These are phyloP conservation scores for Tyrannus savana DNA, from an alignment of 2,113 vertebrate genomes.

Conservation along the genomic window DNA sequence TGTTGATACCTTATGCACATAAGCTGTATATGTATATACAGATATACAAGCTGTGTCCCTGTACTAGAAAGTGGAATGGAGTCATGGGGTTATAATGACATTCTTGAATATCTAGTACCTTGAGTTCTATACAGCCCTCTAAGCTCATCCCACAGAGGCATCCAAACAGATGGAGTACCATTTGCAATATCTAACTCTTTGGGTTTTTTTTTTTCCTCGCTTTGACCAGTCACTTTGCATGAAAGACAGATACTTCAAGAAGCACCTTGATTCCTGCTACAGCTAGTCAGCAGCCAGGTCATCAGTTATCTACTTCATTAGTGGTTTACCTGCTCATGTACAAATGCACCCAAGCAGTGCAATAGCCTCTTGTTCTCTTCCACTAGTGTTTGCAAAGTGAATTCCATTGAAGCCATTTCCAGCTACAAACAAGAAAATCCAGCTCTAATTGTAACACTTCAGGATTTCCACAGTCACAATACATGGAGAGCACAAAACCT, in stretches of 20 bases:
- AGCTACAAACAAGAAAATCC: slow-evolving; percentile 52
- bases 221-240: background rate
- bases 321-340: slow-evolving; percentile 61
- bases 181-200: background rate
- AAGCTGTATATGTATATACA: background rate
- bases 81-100: background rate
- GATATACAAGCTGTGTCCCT: background rate
- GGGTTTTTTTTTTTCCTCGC: background rate
- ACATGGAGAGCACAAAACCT: background rate
- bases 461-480: background rate
- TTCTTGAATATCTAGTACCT: background rate
- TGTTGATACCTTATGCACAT: background rate
- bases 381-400: slow-evolving; percentile 49
- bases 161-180: background rate
- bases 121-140: background rate
- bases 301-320: background rate
- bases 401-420: slow-evolving; percentile 59
- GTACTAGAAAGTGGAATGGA: background rate
- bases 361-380: slow-evolving; percentile 71
- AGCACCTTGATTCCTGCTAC: background rate
- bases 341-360: slow-evolving; percentile 45
- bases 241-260: background rate
- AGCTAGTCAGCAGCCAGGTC: background rate
- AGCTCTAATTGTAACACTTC: background rate
- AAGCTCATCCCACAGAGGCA: background rate